Evolutionary conservation across 2,113 vertebrate species (phyloP), one percentile per base, ranked within the genome.

Genomic region (Rhabdornis inornatus): DNA sequence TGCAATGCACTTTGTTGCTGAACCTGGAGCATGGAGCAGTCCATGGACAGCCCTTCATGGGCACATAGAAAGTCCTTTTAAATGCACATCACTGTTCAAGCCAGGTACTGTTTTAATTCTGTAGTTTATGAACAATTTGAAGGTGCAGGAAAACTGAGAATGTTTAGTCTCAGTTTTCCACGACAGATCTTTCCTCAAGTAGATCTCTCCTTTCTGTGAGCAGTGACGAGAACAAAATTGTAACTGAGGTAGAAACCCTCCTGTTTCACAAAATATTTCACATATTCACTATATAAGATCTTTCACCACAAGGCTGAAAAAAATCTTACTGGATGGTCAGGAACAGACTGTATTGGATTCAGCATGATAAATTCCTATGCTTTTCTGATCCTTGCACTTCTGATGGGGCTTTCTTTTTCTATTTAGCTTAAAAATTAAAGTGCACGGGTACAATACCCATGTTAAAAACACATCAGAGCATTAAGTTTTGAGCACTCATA

Each of bases 401-500:
- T 3, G 2, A 20, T 22, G 8, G 3, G 44, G 20, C 5, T 44
- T 91, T 77, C 24, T 49, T 88, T 50, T 66, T 75, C 60, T 44
- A 30, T 53, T 89, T 75, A 79, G 19, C n/a, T 95, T 53, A 64
- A 87, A 84, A 25, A n/a, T 17, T 40, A 5, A 87, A 68, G 39
- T 44, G 69, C 74, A 71, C 65, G 89, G 63, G 35, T 86, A 83
- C 50, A 89, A 93, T 83, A 76, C 21, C 27, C 33, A 17, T 8
- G 65, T 89, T 92, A 91, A 22, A 57, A 94, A 89, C 81, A 82
- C 77, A 78, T 79, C 77, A 91, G 47, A 89, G 83, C 39, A 53
- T 60, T 84, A 87, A 82, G 20, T 24, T 87, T 72, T 94, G 77
- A 89, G 57, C 81, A 92, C 65, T 91, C 87, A 78, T 77, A 57